These are phyloP conservation scores for Drosophila simulans DNA, from an alignment of 1,140 invertebrate genomes.

Conservation along the genomic window DNA sequence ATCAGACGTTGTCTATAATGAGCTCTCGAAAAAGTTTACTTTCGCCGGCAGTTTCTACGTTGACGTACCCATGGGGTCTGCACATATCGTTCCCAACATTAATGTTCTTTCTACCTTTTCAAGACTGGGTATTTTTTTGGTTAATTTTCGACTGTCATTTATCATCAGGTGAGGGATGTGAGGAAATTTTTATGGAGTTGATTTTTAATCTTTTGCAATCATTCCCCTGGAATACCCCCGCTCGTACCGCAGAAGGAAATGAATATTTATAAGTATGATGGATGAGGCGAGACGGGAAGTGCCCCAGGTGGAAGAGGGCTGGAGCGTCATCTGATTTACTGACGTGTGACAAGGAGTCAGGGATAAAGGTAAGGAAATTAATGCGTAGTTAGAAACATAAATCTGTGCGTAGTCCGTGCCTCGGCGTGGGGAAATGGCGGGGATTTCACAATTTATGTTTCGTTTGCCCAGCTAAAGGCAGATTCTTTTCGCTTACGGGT, in stretches of 20 bases:
- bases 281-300: constrained; percentile 68
- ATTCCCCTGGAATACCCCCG: constrained; percentile 31
- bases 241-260: constrained; percentile 59
- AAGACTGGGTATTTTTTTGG: constrained; percentile 25
- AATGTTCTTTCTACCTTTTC: constrained; percentile 2
- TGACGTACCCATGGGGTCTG: constrained; percentile 2
- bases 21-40: constrained; percentile 59
- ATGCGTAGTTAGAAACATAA: constrained; percentile 82
- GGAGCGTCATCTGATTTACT: constrained; percentile 70
- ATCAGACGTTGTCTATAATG: constrained; percentile 83
- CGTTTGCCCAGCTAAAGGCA: constrained; percentile 11
- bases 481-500: constrained; percentile 41
- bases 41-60: constrained; percentile 11
- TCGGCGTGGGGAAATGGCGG: constrained; percentile 53
- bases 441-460: constrained; percentile 74
- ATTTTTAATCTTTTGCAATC: constrained; percentile 84
- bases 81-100: neutral
- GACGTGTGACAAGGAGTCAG: constrained; percentile 69
- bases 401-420: constrained; percentile 56
- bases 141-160: constrained; percentile 81
- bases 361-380: constrained; percentile 82
- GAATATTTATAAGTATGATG: constrained; percentile 84
- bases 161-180: constrained; percentile 56
- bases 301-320: neutral
- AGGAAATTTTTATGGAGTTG: constrained; percentile 75